Evolutionary conservation across 2,797 vertebrate genomes (phyloP).

Genomic region (Danio albolineatus): DNA sequence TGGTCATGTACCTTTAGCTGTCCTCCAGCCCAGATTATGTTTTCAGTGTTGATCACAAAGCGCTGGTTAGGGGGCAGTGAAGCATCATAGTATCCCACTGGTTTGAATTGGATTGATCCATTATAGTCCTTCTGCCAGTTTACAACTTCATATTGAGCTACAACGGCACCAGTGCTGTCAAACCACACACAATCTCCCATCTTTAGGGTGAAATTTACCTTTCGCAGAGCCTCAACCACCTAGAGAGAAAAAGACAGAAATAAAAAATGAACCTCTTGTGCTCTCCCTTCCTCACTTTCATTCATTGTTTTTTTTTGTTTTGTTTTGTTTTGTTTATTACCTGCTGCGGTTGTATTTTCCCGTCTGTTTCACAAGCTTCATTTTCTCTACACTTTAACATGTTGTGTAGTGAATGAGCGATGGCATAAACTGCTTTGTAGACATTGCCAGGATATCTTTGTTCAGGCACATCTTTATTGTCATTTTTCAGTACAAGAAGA

Average conservation of each 20-base stretch:
- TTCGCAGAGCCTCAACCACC: constrained; percentile 73
- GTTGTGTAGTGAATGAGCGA: constrained; percentile 74
- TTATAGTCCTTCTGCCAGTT: no score
- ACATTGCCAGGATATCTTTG: constrained; percentile 75
- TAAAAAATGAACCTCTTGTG: no score
- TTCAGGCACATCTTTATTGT: constrained; percentile 71
- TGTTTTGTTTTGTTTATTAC: constrained; percentile 64
- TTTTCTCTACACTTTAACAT: constrained; percentile 31
- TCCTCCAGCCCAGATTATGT: no score
- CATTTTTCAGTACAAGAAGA: constrained; percentile 63
- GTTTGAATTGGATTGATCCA: no score
- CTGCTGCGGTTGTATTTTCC: constrained; percentile 66
- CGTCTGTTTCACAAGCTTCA: no score
- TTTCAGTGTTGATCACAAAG: no score
- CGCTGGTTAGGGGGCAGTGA: no score
- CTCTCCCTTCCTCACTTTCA: no score
- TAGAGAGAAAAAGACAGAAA: constrained; percentile 34
- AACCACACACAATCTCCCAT: constrained; percentile 75
- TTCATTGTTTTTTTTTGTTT: no score
- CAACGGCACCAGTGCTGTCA: constrained; percentile 72
- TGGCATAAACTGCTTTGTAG: constrained; percentile 77
- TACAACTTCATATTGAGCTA: no score
- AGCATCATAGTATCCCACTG: no score
- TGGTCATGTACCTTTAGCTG: no score
- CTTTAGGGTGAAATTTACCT: constrained; percentile 73